Evolutionary conservation across 2,797 vertebrate genomes (phyloP).

Genomic region (Linurgus olivaceus): DNA sequence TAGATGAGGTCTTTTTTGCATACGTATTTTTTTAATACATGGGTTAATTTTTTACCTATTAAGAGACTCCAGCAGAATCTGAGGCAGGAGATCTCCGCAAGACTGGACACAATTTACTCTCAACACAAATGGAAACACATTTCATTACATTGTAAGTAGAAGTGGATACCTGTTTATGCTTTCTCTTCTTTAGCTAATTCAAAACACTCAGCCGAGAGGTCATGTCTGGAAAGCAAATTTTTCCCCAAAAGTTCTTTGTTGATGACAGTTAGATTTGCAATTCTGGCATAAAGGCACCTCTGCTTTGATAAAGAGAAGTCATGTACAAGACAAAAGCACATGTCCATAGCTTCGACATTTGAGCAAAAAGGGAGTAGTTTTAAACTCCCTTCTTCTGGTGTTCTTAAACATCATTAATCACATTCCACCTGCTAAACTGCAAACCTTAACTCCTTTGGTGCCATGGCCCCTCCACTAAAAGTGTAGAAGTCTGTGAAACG

Average conservation of each 20-base stretch:
- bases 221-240: not conserved
- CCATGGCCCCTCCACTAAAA: not conserved
- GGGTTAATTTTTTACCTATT: not conserved
- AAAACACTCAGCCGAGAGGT: not conserved
- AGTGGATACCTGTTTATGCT: not conserved
- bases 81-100: not conserved
- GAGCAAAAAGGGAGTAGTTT: not conserved
- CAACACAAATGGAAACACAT: not conserved
- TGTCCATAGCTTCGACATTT: not conserved
- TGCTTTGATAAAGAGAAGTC: not conserved
- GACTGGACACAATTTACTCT: not conserved
- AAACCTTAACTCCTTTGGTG: not conserved
- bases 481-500: not conserved
- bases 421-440: not conserved
- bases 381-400: not conserved
- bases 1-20: not conserved
- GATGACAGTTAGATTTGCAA: not conserved
- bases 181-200: not conserved
- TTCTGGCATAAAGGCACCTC: not conserved
- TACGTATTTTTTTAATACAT: not conserved
- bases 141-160: not conserved
- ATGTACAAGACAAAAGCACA: not conserved
- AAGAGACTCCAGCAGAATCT: not conserved
- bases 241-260: not conserved
- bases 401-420: not conserved